A percentile compares a stretch with the other conserved stretches of the same genome.
phyloP scores from a whole-genome alignment of 2,113 vertebrate genomes.

The Mystacornis crossleyi region DNA sequence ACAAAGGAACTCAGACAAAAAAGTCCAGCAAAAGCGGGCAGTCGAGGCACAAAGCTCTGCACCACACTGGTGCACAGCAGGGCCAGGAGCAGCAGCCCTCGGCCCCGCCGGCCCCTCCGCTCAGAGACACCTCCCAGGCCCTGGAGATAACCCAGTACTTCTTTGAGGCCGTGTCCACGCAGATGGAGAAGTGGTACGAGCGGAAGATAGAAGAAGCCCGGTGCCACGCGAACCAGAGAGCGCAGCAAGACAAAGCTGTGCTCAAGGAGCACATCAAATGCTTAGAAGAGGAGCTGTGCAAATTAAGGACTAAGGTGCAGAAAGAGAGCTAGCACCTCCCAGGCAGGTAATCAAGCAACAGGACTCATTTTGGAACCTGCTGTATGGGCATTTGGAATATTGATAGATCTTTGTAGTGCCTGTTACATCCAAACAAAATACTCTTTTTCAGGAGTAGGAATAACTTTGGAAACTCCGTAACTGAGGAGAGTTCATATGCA shows the following conservation, averaged over 20 bases:
- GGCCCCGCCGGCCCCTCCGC: constrained; percentile 10
- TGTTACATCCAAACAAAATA: not conserved
- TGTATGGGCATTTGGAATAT: not conserved
- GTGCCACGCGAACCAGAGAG: constrained; percentile 85
- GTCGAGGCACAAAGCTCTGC: constrained; percentile 60
- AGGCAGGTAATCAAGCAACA: not conserved
- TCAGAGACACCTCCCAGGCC: constrained; percentile 83
- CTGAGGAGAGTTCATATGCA: not conserved
- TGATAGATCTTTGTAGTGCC: not conserved
- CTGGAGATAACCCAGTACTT: constrained; percentile 95
- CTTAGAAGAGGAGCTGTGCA: constrained; percentile 89
- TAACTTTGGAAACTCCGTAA: not conserved
- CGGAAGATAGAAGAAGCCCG: constrained; percentile 92
- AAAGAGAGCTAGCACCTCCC: constrained; percentile 77
- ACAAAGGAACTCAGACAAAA: constrained; percentile 82
- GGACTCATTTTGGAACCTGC: not conserved
- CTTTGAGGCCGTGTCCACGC: constrained; percentile 91
- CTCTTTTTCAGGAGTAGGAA: not conserved
- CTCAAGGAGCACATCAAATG: constrained; percentile 86
- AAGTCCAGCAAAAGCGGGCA: constrained; percentile 78
- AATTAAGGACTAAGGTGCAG: constrained; percentile 83
- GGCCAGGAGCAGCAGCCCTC: constrained; percentile 27
- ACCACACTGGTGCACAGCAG: not conserved
- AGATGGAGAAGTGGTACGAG: constrained; percentile 98
- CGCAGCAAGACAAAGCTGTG: constrained; percentile 81